Conservation (phyloP, 2,797 vertebrate genomes). For the Epinephelus malabaricus region DNA sequence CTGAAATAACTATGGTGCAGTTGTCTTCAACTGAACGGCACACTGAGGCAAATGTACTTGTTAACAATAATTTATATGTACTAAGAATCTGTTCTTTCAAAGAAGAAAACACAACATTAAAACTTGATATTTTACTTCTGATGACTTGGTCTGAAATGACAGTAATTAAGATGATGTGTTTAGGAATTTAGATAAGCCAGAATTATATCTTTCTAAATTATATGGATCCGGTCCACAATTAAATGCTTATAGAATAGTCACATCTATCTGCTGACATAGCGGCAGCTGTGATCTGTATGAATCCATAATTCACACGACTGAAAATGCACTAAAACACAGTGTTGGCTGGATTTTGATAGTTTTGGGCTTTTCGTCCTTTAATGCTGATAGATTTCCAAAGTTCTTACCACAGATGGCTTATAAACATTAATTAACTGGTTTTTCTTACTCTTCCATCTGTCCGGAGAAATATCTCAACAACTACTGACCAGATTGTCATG, state of each 20-base stretch:
- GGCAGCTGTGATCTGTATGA: not conserved
- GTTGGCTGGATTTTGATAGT: not conserved
- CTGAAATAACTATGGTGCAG: constrained; percentile 20
- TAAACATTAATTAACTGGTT: not conserved
- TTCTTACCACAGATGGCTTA: not conserved
- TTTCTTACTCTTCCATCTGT: not conserved
- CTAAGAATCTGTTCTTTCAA: constrained; percentile 12
- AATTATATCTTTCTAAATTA: constrained; percentile 8
- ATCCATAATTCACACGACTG: constrained; percentile 4
- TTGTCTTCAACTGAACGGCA: constrained; percentile 23
- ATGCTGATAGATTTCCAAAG: not conserved
- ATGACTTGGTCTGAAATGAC: constrained; percentile 17
- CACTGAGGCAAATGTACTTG: constrained; percentile 24
- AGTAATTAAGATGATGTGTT: constrained; percentile 11
- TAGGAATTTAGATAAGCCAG: constrained; percentile 12
- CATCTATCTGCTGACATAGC: constrained; percentile 3
- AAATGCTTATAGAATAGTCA: not conserved
- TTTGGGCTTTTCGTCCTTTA: not conserved
- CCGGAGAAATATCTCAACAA: not conserved
- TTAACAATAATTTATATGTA: constrained; percentile 30
- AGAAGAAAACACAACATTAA: constrained; percentile 25
- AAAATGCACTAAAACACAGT: not conserved
- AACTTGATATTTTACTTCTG: constrained; percentile 35
- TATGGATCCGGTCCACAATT: not conserved
- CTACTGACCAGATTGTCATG: not conserved